A percentile compares a stretch with the other conserved stretches of the same genome.
Evolutionary conservation across 2,113 vertebrate genomes (phyloP).

Genomic region (Corynorhinus townsendii): DNA sequence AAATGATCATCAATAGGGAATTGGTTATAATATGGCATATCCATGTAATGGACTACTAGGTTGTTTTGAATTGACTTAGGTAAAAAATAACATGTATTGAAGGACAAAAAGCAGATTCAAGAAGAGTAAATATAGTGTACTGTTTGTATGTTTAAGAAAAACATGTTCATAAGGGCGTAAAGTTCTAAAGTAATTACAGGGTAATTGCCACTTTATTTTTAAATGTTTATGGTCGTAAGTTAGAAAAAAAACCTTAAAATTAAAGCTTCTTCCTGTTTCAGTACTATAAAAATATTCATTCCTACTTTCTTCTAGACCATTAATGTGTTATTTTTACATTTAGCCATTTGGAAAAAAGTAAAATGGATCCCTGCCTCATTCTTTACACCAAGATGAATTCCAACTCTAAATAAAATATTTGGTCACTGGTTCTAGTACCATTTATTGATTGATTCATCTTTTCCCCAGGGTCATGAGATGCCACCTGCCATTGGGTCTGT

Average conservation of each 20-base stretch:
- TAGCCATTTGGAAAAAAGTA: not conserved
- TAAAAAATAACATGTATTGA: not conserved
- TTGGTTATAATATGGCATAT: not conserved
- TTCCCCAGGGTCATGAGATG: not conserved
- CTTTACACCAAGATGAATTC: constrained; percentile 19
- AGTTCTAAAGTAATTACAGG: not conserved
- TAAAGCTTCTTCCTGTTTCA: not conserved
- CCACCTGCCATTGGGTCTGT: not conserved
- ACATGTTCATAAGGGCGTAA: not conserved
- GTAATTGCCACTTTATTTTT: constrained; percentile 5
- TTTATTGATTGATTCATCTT: not conserved
- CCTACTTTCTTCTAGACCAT: not conserved
- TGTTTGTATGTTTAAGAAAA: not conserved
- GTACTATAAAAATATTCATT: not conserved
- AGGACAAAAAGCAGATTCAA: not conserved
- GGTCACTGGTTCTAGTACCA: not conserved
- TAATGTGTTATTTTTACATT: constrained; percentile 8
- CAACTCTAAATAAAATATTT: not conserved
- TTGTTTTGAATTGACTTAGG: not conserved
- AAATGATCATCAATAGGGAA: not conserved
- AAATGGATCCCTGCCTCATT: not conserved
- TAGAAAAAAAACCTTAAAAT: not conserved
- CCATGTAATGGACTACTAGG: not conserved
- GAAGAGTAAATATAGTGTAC: not conserved
- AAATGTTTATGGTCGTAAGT: not conserved